Percentiles rank a stretch among this genome's conserved stretches.
Conservation (phyloP, 2,888 invertebrate species). For the Tenthredo mesomela region DNA sequence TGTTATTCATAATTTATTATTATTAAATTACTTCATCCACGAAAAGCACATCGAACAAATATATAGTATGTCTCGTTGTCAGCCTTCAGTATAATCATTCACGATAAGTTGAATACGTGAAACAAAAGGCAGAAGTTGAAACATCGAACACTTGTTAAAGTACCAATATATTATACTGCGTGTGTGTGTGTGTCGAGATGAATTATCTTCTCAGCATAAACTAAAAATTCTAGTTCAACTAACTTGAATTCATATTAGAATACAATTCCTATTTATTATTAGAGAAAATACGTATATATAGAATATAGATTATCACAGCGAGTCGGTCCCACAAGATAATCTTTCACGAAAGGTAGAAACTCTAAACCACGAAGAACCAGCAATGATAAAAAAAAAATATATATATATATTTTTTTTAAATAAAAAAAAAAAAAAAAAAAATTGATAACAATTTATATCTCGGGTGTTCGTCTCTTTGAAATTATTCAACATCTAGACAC, state of each 20-base stretch:
- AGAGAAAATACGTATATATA: neutral
- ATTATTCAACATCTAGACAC: neutral
- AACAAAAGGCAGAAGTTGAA: neutral
- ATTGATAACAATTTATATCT: conserved; percentile 5
- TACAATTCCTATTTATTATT: neutral
- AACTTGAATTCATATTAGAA: neutral
- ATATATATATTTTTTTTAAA: too few relatives aligned
- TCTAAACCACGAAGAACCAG: neutral
- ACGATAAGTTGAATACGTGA: neutral
- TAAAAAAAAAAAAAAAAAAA: neutral
- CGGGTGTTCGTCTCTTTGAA: neutral
- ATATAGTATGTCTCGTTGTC: conserved; percentile 31
- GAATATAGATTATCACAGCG: neutral
- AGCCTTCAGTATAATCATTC: neutral
- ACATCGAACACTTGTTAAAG: neutral
- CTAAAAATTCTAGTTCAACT: neutral
- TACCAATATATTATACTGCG: neutral
- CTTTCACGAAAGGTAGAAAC: neutral
- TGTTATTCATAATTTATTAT: neutral
- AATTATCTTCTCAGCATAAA: neutral
- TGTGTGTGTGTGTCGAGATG: neutral
- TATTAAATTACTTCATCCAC: conserved; percentile 6
- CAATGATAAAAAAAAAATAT: neutral
- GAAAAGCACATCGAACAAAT: neutral
- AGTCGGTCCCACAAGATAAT: neutral